phyloP scores from a whole-genome alignment of 2,113 vertebrate genomes.

The Ictalurus furcatus region DNA sequence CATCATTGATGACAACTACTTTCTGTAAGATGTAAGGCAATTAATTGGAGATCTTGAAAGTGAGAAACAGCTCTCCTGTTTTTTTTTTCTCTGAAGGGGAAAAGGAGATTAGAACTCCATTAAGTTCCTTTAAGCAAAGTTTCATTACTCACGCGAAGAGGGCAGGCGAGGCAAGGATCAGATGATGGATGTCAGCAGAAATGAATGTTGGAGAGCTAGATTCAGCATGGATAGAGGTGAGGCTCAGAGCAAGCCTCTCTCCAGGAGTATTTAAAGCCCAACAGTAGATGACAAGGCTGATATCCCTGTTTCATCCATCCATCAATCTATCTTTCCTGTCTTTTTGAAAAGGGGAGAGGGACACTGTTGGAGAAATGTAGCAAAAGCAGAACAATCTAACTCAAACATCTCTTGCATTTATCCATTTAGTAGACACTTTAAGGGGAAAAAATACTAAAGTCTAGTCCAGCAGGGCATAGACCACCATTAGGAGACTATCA shows the following conservation, averaged over 20 bases:
- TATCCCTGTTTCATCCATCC: constrained; percentile 43
- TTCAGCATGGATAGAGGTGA: constrained; percentile 45
- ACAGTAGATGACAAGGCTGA: constrained; percentile 51
- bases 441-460: not conserved
- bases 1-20: constrained; percentile 49
- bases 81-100: constrained; percentile 32
- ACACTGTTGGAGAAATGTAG: constrained; percentile 2
- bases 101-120: constrained; percentile 54
- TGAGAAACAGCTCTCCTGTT: constrained; percentile 27
- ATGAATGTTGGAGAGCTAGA: constrained; percentile 31
- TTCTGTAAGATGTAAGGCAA: constrained; percentile 41
- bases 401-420: not conserved
- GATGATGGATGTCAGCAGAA: constrained; percentile 56
- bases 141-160: constrained; percentile 57
- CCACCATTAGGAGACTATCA: not conserved
- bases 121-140: constrained; percentile 52
- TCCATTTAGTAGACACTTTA: not conserved
- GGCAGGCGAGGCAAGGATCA: constrained; percentile 30
- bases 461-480: not conserved
- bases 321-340: constrained; percentile 21
- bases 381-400: not conserved
- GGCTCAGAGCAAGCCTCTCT: constrained; percentile 41
- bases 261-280: constrained; percentile 47
- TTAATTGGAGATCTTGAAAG: constrained; percentile 54
- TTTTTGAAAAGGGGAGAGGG: constrained; percentile 6